Evolutionary conservation across 2,113 vertebrate species (phyloP).

Genomic region (Saguinus imperator): DNA sequence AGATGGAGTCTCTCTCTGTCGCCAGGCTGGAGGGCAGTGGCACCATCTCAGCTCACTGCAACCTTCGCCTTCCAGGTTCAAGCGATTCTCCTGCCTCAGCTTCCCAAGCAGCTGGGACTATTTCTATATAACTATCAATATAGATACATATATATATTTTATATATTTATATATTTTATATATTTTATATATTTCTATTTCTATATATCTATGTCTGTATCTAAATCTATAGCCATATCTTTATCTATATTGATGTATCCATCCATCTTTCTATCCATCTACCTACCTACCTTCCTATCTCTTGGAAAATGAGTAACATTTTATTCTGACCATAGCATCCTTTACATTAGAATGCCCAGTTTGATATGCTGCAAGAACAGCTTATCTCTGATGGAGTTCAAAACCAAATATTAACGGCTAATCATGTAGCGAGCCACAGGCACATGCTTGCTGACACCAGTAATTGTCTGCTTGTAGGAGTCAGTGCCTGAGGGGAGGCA

Average conservation of each 20-base stretch:
- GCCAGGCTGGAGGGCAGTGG: too few relatives aligned
- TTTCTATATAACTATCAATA: neutral
- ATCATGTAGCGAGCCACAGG: conserved; percentile 72
- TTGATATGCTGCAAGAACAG: conserved; percentile 17
- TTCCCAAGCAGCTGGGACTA: too few relatives aligned
- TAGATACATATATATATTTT: too few relatives aligned
- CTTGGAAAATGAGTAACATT: conserved; percentile 30
- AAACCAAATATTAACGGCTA: conserved; percentile 79
- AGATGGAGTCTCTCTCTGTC: too few relatives aligned
- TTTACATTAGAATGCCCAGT: conserved; percentile 38
- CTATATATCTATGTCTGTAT: neutral
- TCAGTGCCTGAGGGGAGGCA: conserved; percentile 44
- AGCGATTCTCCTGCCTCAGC: too few relatives aligned
- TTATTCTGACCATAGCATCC: conserved; percentile 36
- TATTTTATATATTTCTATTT: neutral
- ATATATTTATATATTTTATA: too few relatives aligned
- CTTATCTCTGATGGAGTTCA: conserved; percentile 73
- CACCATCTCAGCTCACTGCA: too few relatives aligned
- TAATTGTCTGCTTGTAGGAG: conserved; percentile 70
- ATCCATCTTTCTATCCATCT: neutral
- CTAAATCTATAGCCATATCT: neutral
- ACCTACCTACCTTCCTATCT: neutral
- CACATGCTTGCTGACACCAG: conserved; percentile 77
- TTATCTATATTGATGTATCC: neutral
- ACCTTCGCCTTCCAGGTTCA: too few relatives aligned